Conservation (phyloP, 1,140 invertebrate species). For the Mya arenaria region DNA sequence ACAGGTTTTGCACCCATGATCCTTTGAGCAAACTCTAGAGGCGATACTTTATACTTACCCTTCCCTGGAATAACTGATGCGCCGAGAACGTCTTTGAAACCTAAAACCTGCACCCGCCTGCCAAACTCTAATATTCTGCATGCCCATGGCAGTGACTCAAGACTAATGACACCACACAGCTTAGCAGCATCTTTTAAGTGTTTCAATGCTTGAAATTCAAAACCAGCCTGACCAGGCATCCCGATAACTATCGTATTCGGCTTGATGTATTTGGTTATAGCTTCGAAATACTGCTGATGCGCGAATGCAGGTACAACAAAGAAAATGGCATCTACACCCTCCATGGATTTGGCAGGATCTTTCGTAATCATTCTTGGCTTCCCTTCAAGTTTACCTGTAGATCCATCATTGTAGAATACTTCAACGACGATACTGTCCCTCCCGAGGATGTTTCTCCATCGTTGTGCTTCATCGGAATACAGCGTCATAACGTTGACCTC, state of each 20-base stretch:
- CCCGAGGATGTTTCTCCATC: conserved; percentile 66
- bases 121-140: conserved; percentile 67
- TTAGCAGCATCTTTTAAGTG: conserved; percentile 54
- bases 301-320: conserved; percentile 68
- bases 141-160: conserved; percentile 70
- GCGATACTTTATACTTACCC: conserved; percentile 48
- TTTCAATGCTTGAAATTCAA: conserved; percentile 68
- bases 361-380: conserved; percentile 67
- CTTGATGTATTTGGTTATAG: conserved; percentile 63
- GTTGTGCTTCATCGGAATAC: conserved; percentile 71
- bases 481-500: conserved; percentile 69
- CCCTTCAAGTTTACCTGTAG: conserved; percentile 40
- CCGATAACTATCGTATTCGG: conserved; percentile 68
- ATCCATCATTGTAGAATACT: conserved; percentile 60
- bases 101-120: conserved; percentile 61
- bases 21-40: conserved; percentile 56
- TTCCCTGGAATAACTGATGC: conserved; percentile 55
- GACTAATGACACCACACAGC: conserved; percentile 61
- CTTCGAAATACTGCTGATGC: conserved; percentile 70
- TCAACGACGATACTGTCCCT: conserved; percentile 60
- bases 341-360: conserved; percentile 60
- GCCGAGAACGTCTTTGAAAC: conserved; percentile 61
- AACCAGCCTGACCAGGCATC: conserved; percentile 70
- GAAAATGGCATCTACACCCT: conserved; percentile 66
- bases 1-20: conserved; percentile 61